These are phyloP conservation scores for Chascanopsetta lugubris DNA, from an alignment of 2,113 vertebrate species.

Conservation along the genomic window DNA sequence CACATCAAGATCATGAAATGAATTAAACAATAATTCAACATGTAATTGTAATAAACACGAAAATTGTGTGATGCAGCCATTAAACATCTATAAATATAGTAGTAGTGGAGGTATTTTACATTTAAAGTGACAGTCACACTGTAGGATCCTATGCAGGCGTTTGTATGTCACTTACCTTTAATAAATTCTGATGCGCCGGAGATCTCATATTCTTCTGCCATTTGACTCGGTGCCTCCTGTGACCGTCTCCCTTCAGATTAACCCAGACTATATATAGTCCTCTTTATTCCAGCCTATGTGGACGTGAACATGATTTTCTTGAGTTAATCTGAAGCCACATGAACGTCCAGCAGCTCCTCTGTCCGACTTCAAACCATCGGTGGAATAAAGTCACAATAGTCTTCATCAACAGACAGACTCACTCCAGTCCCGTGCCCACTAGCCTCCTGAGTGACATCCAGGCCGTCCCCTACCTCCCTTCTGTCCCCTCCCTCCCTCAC, in stretches of 20 bases:
- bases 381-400: neutral
- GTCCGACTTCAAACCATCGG: neutral
- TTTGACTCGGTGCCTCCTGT: neutral
- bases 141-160: neutral
- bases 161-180: slow-evolving; percentile 53
- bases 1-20: no score
- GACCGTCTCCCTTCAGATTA: neutral
- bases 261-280: neutral
- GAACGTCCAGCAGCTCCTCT: neutral
- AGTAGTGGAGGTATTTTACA: no score
- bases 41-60: no score
- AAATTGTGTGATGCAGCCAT: no score
- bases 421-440: neutral
- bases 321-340: slow-evolving; percentile 6
- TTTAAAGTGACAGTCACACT: neutral
- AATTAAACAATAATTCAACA: no score
- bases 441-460: slow-evolving; percentile 5
- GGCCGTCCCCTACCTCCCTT: neutral
- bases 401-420: neutral
- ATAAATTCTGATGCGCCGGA: slow-evolving; percentile 51
- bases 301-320: neutral
- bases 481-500: neutral
- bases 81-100: no score
- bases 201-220: slow-evolving; percentile 64
- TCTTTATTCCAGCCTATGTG: neutral